phyloP scores from a whole-genome alignment of 2,797 vertebrate species.

The Erethizon dorsatum region DNA sequence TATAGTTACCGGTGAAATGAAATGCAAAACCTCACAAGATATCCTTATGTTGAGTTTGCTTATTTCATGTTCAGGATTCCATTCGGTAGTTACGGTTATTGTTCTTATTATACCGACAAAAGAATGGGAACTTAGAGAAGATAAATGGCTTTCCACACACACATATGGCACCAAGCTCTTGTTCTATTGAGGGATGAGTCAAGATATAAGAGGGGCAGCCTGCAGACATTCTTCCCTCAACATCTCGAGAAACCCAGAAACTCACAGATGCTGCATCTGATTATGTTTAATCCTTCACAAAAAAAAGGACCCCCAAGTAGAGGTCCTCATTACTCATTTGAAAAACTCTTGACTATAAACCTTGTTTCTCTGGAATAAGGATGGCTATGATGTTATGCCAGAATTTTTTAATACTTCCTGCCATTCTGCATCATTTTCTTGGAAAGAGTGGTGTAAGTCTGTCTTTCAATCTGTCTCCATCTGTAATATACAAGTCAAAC shows the following conservation, averaged over 20 bases:
- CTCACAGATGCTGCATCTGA: slow-evolving; percentile 63
- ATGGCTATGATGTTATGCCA: slow-evolving; percentile 77
- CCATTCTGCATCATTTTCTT: slow-evolving; percentile 77
- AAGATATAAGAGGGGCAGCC: background rate
- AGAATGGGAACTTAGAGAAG: background rate
- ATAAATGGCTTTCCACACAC: background rate
- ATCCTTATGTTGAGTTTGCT: background rate
- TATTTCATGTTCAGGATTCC: background rate
- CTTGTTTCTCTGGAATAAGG: slow-evolving; percentile 65
- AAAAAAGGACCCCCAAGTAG: slow-evolving; percentile 41
- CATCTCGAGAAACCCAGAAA: slow-evolving; percentile 41
- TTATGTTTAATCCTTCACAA: slow-evolving; percentile 61
- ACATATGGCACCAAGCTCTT: background rate
- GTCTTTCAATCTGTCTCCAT: slow-evolving; percentile 82
- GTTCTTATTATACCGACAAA: background rate
- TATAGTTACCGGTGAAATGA: background rate
- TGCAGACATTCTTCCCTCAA: background rate
- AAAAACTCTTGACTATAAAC: slow-evolving; percentile 72
- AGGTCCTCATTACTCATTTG: slow-evolving; percentile 63
- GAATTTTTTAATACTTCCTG: slow-evolving; percentile 77
- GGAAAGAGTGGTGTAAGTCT: slow-evolving; percentile 72
- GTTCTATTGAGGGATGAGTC: slow-evolving; percentile 38
- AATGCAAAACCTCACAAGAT: background rate
- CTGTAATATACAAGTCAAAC: slow-evolving; percentile 74
- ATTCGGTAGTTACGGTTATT: background rate